Percentiles rank a stretch among this genome's conserved stretches.
Conservation (phyloP, 92 coral and sea anemone species). For the Heliopora coerulea region DNA sequence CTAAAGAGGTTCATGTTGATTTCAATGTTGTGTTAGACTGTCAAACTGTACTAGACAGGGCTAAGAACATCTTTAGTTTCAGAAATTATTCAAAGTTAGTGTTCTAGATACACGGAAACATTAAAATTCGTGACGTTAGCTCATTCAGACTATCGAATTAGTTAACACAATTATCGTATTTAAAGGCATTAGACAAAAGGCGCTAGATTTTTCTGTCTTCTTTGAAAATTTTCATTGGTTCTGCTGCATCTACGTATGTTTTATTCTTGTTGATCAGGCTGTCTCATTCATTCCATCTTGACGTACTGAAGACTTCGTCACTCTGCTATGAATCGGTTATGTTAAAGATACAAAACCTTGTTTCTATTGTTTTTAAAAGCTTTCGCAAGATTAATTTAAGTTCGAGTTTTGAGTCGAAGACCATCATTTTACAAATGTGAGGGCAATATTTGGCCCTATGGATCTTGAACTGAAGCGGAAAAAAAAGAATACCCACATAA, state of each 20-base stretch:
- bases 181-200: neutral
- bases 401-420: constrained; percentile 77
- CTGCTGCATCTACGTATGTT: neutral
- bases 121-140: neutral
- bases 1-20: too few relatives aligned
- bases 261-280: neutral
- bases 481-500: too few relatives aligned
- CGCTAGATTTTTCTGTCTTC: neutral
- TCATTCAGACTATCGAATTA: neutral
- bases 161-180: neutral
- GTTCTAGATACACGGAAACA: too few relatives aligned
- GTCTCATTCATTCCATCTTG: neutral
- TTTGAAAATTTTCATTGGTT: neutral
- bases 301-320: neutral
- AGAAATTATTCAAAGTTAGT: too few relatives aligned
- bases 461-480: constrained; percentile 74
- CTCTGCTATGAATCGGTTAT: constrained; percentile 1
- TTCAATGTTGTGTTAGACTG: too few relatives aligned
- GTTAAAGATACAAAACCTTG: constrained; percentile 59
- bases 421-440: constrained; percentile 78
- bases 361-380: constrained; percentile 75
- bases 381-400: constrained; percentile 76
- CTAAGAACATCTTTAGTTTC: too few relatives aligned
- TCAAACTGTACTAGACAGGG: too few relatives aligned
- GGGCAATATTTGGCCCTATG: constrained; percentile 73